Percentiles rank a stretch among this genome's conserved stretches.
Evolutionary conservation across 2,113 vertebrate species (phyloP).

Genomic region (Rhinichthys klamathensis): DNA sequence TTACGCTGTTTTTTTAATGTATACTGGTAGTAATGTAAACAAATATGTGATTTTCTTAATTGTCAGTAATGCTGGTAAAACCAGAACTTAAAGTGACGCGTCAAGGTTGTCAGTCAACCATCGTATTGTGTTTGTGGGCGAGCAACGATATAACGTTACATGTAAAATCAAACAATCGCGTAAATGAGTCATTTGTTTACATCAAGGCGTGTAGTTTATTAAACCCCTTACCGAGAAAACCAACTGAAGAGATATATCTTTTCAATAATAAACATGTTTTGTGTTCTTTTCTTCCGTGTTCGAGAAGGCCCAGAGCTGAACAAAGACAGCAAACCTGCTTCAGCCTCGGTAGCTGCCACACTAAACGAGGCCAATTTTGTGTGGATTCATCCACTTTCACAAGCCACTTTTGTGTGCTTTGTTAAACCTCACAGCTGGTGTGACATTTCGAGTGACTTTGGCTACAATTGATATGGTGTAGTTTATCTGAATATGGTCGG

Average conservation of each 20-base stretch:
- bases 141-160: neutral
- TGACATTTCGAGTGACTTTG: constrained; percentile 20
- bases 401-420: constrained; percentile 28
- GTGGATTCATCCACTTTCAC: constrained; percentile 10
- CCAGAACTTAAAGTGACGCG: neutral
- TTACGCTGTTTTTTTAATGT: neutral
- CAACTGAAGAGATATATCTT: neutral
- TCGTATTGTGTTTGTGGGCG: neutral
- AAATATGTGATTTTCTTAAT: neutral
- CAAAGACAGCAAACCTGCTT: constrained; percentile 24
- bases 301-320: constrained; percentile 33
- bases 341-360: neutral
- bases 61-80: neutral
- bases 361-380: constrained; percentile 28
- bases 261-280: neutral
- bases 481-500: neutral
- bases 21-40: neutral
- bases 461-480: constrained; percentile 1
- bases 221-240: too few species aligned
- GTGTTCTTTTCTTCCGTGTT: neutral
- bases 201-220: neutral
- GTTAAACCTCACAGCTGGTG: constrained; percentile 25
- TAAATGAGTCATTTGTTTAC: neutral
- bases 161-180: neutral
- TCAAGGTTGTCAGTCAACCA: neutral